Base-by-base conservation (phyloP, 2,113 vertebrate genomes). In the Rattus rattus region DNA sequence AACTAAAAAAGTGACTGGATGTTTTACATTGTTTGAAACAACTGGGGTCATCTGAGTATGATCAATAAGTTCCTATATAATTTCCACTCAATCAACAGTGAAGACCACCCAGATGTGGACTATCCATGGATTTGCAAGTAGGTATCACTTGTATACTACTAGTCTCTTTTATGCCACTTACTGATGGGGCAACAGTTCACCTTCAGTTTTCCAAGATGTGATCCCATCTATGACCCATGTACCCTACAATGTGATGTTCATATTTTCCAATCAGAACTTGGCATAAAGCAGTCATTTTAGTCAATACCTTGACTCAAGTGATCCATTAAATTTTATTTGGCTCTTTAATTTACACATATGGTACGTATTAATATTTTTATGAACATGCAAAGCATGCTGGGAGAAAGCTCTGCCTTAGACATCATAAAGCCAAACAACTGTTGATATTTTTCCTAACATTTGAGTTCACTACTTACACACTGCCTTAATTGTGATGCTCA, bases 361-460 rank as follows among this genome's bases (percentile, higher is more conserved):
- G 95, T 91, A 92, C 63, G 54, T 90, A 96, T 96, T 96, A 97
- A 89, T 56, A 81, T 73, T 88, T 97, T 94, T 92, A 73, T 88
- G 93, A 96, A 94, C 80, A 96, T 69, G 95, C n/a, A 72, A 49
- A 76, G 81, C 85, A 94, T 94, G 77, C 94, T 92, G 92, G 90
- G 88, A 95, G 69, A 96, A 91, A 90, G 63, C 33, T 65, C 94
- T 80, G 24, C 84, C 65, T 84, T 79, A 88, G 67, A 72, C 19
- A 88, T 97, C 30, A 76, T 39, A n/a, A 81, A 97, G 84, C 84
- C 75, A 92, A 95, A 94, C 84, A 96, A 94, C 16, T 63, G 70
- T 43, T 83, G 63, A 43, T 80, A 72, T 43, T 77, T 67, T 93
- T 96, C 85, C 63, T 91, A 84, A 61, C 73, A 89, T 88, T 94